Base-by-base conservation (phyloP, 2,888 invertebrate species). In the Cataglyphis albicans region DNA sequence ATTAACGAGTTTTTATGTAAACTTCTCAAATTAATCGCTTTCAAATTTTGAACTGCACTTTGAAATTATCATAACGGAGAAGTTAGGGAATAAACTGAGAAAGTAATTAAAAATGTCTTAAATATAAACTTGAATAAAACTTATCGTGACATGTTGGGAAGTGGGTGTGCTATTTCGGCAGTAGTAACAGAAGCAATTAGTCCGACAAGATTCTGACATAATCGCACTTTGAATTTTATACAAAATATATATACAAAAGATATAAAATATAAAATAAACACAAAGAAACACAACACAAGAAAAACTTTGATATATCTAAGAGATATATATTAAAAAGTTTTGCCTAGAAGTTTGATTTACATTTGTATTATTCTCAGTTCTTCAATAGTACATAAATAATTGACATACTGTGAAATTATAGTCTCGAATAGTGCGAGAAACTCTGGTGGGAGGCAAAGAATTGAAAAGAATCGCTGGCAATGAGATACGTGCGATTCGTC, bases 401-500 rank as follows among this genome's bases (percentile, higher is more conserved):
- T 29, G 18, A 61, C 32, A 18, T 3, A 12, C 21, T 21, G 0
- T 12, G 12, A 21, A 55, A 70, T 55, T 10, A 59, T 52, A 6
- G 35, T 35, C 25, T 38, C 18, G 7, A 21, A 63, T 1, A 2
- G 7, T 12, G 29, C 29, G 12, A 52, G 4, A 38, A 12, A 25
- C 0, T 25, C 15, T 38, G n/a, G n/a, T 29, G 21, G 29, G 18
- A 7, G 32, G 21, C 4, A 18, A n/a, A 35, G 12, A n/a, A 7
- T 25, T 38, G 25, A n/a, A 10, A 3, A 38, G 38, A 52, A 65
- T 75, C 52, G 41, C 18, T 52, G 65, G 52, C 55, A 29, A 76
- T 38, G 68, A 68, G 25, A 68, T 68, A n/a, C 61, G 41, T 18
- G 65, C 78, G 64, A 78, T 57, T 83, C 65, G 35, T 75, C 63